Percentiles rank a stretch among this genome's conserved stretches.
These are phyloP conservation scores for Gracilinanus agilis DNA, from an alignment of 2,113 vertebrate genomes.

Conservation along the genomic window DNA sequence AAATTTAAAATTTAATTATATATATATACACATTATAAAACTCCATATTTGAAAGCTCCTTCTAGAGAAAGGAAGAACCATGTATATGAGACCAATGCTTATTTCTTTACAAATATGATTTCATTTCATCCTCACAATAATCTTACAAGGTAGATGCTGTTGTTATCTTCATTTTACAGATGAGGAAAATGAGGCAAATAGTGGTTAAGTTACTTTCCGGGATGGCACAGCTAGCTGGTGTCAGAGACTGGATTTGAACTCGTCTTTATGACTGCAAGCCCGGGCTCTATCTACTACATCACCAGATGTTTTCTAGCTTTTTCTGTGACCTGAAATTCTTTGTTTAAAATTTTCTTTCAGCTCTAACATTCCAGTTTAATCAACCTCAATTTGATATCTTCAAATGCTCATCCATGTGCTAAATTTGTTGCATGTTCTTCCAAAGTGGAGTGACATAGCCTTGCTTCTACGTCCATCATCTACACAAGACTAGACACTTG, in stretches of 20 bases:
- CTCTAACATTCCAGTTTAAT: not conserved
- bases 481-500: not conserved
- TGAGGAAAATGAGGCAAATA: not conserved
- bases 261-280: not conserved
- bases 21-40: not conserved
- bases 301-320: not conserved
- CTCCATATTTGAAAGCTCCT: not conserved
- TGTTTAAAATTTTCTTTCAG: not conserved
- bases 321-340: not conserved
- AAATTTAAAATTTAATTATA: not conserved
- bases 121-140: not conserved
- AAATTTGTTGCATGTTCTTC: slow-evolving; percentile 5
- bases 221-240: not conserved
- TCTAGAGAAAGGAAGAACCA: not conserved
- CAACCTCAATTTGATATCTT: not conserved
- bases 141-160: not conserved
- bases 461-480: not conserved
- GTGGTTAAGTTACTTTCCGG: not conserved
- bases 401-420: not conserved
- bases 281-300: not conserved
- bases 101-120: not conserved
- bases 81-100: not conserved
- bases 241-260: not conserved
- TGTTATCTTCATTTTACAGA: not conserved
- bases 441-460: not conserved